Conservation (phyloP, 2,113 vertebrate species). For the Melanotaenia duboulayi region DNA sequence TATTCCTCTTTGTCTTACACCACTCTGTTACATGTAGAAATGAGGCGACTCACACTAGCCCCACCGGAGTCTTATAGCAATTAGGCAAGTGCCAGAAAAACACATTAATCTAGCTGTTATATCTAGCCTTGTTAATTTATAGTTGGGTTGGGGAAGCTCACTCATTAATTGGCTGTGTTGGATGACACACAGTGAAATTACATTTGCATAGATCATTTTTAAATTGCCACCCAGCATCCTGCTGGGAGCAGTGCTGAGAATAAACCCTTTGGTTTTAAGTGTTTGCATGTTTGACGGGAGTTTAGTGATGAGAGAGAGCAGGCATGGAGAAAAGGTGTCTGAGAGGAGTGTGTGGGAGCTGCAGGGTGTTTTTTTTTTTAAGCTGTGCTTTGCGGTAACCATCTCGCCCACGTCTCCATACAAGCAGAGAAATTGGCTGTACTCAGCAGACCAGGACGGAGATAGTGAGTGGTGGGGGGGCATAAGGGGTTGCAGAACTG, state of each 20-base stretch:
- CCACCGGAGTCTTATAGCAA: slow-evolving; percentile 79
- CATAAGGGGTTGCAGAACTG: slow-evolving; percentile 32
- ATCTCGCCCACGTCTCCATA: slow-evolving; percentile 62
- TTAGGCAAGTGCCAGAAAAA: slow-evolving; percentile 83
- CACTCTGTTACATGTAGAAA: slow-evolving; percentile 71
- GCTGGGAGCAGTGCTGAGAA: slow-evolving; percentile 68
- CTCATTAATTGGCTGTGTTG: slow-evolving; percentile 84
- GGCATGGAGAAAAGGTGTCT: slow-evolving; percentile 46
- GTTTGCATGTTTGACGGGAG: slow-evolving; percentile 68
- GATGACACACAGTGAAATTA: slow-evolving; percentile 81
- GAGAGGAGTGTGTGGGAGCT: slow-evolving; percentile 36
- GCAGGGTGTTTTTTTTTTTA: slow-evolving; percentile 16
- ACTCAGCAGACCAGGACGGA: slow-evolving; percentile 72
- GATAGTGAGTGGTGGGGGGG: slow-evolving; percentile 56
- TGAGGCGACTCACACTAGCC: slow-evolving; percentile 63
- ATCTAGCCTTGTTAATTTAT: slow-evolving; percentile 83
- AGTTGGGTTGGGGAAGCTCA: slow-evolving; percentile 74
- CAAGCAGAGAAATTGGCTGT: slow-evolving; percentile 75
- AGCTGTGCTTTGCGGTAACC: slow-evolving; percentile 48
- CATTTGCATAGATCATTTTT: slow-evolving; percentile 84
- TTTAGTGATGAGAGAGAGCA: slow-evolving; percentile 53
- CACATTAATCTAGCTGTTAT: slow-evolving; percentile 84
- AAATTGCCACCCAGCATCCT: slow-evolving; percentile 77
- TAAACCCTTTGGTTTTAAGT: slow-evolving; percentile 66
- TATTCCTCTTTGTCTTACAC: slow-evolving; percentile 57